These are phyloP conservation scores for Neoitamus cyanurus DNA, from an alignment of 2,888 invertebrate species.

Conservation along the genomic window DNA sequence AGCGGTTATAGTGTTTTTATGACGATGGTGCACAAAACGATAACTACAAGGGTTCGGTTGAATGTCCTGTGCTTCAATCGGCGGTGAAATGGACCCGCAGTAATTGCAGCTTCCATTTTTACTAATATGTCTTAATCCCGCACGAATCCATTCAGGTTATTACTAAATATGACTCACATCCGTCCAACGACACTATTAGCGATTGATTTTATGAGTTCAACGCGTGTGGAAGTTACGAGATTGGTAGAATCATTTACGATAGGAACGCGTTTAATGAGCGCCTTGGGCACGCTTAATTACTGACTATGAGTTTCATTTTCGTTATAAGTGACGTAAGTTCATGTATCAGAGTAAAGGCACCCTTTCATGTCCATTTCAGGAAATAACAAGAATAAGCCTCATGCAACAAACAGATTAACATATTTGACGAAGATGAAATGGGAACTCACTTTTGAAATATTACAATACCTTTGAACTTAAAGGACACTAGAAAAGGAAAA, in stretches of 20 bases:
- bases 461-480: too few relatives aligned
- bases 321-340: neutral
- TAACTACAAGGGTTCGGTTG: neutral
- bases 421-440: too few relatives aligned
- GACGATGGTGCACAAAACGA: neutral
- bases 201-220: neutral
- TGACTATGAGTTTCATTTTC: neutral
- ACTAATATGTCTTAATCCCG: constrained; percentile 33
- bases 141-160: constrained; percentile 10
- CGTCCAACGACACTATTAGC: neutral
- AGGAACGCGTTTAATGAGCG: neutral
- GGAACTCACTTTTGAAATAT: too few relatives aligned
- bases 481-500: too few relatives aligned
- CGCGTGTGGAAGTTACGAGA: neutral
- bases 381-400: too few relatives aligned
- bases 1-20: neutral
- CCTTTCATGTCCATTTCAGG: too few relatives aligned
- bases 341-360: too few relatives aligned
- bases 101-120: constrained; percentile 15
- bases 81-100: neutral
- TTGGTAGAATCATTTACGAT: neutral
- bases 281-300: constrained; percentile 4
- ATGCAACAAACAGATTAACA: too few relatives aligned
- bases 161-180: neutral
- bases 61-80: neutral